Conservation (phyloP, 2,888 invertebrate genomes). For the Ptychoptera albimana region DNA sequence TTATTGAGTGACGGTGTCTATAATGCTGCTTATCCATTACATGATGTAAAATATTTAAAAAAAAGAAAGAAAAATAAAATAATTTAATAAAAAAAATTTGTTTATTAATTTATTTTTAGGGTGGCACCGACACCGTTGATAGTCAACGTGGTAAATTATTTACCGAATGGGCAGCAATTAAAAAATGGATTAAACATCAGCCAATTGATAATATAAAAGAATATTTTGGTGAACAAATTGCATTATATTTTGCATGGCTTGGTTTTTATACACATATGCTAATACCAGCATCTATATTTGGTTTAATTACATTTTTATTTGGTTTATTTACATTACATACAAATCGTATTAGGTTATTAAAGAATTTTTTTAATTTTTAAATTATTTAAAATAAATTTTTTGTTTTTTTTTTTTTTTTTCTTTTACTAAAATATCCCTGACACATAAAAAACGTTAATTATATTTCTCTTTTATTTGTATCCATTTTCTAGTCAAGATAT, state of each 20-base stretch:
- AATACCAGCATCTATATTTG: slow-evolving; percentile 53
- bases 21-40: slow-evolving; percentile 55
- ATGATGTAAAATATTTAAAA: slow-evolving; percentile 40
- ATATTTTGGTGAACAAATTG: slow-evolving; percentile 62
- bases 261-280: slow-evolving; percentile 76
- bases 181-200: slow-evolving; percentile 51
- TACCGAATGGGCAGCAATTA: slow-evolving; percentile 54
- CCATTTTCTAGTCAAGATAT: slow-evolving; percentile 35
- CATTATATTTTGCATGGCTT: slow-evolving; percentile 70
- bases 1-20: slow-evolving; percentile 47
- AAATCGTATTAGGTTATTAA: slow-evolving; percentile 29
- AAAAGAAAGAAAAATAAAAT: not conserved
- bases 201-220: slow-evolving; percentile 62
- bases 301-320: slow-evolving; percentile 47
- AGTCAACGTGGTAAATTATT: slow-evolving; percentile 38
- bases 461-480: slow-evolving; percentile 1
- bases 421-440: slow-evolving; percentile 4
- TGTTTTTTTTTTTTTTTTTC: not conserved
- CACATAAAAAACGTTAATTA: not conserved
- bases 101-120: slow-evolving; percentile 28
- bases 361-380: not conserved
- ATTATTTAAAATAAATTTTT: slow-evolving; percentile 1
- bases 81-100: not conserved
- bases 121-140: slow-evolving; percentile 33
- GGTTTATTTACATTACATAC: slow-evolving; percentile 34